Base-by-base conservation (phyloP, 2,888 invertebrate genomes). In the Tanypteryx hageni region DNA sequence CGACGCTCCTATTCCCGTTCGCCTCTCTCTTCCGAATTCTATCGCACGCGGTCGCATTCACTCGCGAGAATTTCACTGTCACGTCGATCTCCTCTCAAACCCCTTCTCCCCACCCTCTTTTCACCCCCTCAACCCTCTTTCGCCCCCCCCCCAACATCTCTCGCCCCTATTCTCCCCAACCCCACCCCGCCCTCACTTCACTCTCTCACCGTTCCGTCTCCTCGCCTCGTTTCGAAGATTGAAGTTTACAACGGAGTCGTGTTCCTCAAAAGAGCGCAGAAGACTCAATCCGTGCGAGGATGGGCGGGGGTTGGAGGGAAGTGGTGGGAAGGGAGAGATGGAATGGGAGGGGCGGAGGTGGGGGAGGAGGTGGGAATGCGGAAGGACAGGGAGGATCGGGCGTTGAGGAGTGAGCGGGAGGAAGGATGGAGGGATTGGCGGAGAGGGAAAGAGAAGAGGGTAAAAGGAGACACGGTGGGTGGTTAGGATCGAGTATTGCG, bases 261-360 rank as follows among this genome's bases (percentile, higher is more conserved):
- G 76, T 13, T 27, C 76, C 76, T 13, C 76, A 27, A 76, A 27
- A 14, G 76, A 27, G 27, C 76, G 76, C 76, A 9, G 27, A 76
- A 76, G 76, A 27, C 76, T 76, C 76, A 27, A 76, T 76, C 76
- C 76, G 9, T 18, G 89, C 64, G 56, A 18, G 44, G 16, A 18
- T 13, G 68, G 64, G 89, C 64, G 89, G 64, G 9, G 61, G 68
- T 68, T n/a, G 68, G 27, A 27, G 16, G 76, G 76, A 76, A 76
- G 9, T 76, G 22, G 76, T 76, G 76, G 76, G 76, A 27, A 27
- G 8, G 13, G 76, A 22, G 11, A 76, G 11, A 76, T 64, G 22
- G n/a, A n/a, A 22, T 76, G 76, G 76, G n/a, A n/a, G n/a, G n/a
- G n/a, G n/a, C 22, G 76, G 76, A 14, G 89, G 61, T 44, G 64